Conservation (phyloP, 1,140 invertebrate species). For the Patella vulgata region DNA sequence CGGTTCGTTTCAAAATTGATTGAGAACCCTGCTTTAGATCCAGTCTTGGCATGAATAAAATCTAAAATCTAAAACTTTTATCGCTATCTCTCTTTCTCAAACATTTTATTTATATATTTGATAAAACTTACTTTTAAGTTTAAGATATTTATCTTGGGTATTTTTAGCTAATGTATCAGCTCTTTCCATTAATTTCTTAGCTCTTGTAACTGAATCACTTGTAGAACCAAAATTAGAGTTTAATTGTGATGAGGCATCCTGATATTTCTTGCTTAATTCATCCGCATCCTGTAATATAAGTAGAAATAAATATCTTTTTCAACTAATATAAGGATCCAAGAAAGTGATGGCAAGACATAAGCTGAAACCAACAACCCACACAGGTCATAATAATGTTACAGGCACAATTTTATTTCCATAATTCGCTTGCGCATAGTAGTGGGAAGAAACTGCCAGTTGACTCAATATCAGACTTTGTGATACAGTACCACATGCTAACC, state of each 20-base stretch:
- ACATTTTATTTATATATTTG: too few species aligned
- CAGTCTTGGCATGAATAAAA: too few species aligned
- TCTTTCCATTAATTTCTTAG: slow-evolving; percentile 72
- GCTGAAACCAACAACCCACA: neutral
- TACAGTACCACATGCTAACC: too few species aligned
- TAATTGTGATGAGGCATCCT: slow-evolving; percentile 72
- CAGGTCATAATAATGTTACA: too few species aligned
- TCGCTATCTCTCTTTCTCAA: too few species aligned
- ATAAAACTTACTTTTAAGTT: slow-evolving; percentile 42
- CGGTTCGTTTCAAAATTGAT: too few species aligned
- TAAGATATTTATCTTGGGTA: slow-evolving; percentile 42
- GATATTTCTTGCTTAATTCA: slow-evolving; percentile 72
- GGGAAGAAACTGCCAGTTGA: too few species aligned
- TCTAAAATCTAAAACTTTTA: too few species aligned
- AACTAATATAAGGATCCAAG: neutral
- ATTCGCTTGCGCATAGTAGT: too few species aligned
- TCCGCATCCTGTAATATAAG: slow-evolving; percentile 54
- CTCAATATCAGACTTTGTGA: too few species aligned
- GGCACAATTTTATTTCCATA: too few species aligned
- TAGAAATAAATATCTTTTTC: slow-evolving; percentile 8
- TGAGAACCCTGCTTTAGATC: too few species aligned
- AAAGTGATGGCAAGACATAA: neutral
- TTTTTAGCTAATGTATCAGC: slow-evolving; percentile 49
- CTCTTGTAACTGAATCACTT: slow-evolving; percentile 76
- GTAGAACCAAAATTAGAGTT: slow-evolving; percentile 74